Evolutionary conservation across 2,113 vertebrate species (phyloP), one percentile per base, ranked within the genome.

Genomic region (Onychostruthus taczanowskii): DNA sequence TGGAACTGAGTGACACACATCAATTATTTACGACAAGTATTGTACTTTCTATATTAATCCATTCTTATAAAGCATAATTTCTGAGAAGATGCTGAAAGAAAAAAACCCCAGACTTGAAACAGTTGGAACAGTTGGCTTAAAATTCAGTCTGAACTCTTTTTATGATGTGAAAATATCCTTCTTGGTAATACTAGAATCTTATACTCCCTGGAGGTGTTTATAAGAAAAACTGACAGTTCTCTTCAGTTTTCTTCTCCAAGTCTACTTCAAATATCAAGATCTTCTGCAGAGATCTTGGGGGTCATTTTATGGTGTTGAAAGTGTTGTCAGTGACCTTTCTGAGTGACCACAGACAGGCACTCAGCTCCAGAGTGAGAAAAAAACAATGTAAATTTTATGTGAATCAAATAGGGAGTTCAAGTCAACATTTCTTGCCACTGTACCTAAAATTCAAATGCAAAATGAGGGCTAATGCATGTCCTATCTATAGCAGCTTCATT

Each of bases 151-250:
- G 85, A 94, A 72, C 62, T 88, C 81, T 94, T 97, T 97, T 97
- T 96, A 97, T 92, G 53, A 97, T 59, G 87, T 97, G 96, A 95
- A 97, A 97, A 97, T 84, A 92, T 82, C 76, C 31, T 96, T 94
- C 70, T 64, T 66, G 31, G 83, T 96, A 66, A 66, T 86, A 76
- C 69, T 55, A 86, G 79, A 87, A 89, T 33, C 41, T 95, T 89
- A 86, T 80, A 74, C 21, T 63, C 83, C 61, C 77, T 83, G 75
- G 82, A 84, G 49, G 41, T 84, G 74, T 93, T 95, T 89, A 68
- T 52, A 92, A 52, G 84, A 84, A 92, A 94, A 96, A 43, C 10
- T 79, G 76, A 74, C 53, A 49, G 61, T 17, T 84, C 49, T 86
- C 33, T 31, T 90, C 55, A 79, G 70, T 67, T 93, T 97, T 84